phyloP scores from a whole-genome alignment of 2,888 invertebrate species.

The Unio delphinus region DNA sequence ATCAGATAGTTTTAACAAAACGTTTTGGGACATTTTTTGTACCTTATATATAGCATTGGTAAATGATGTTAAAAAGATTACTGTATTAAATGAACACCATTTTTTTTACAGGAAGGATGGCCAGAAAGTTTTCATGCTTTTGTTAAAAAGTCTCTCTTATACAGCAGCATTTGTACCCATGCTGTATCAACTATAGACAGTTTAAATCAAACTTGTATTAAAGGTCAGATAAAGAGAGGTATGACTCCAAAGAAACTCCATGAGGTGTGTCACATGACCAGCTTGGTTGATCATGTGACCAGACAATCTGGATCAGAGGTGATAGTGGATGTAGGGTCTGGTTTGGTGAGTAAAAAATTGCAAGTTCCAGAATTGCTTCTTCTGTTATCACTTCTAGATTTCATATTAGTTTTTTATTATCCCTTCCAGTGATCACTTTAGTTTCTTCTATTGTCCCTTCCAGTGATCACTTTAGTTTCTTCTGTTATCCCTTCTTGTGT shows the following conservation, averaged over 20 bases:
- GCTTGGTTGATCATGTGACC: slow-evolving; percentile 52
- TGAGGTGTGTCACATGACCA: slow-evolving; percentile 63
- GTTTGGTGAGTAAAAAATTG: slow-evolving; percentile 52
- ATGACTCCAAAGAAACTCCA: slow-evolving; percentile 67
- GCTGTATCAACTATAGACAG: slow-evolving; percentile 3
- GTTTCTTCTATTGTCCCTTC: too few species aligned
- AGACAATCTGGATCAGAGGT: slow-evolving; percentile 32
- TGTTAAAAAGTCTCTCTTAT: slow-evolving; percentile 7
- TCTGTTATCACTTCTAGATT: too few species aligned
- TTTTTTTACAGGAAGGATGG: slow-evolving; percentile 37
- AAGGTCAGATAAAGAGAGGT: slow-evolving; percentile 43
- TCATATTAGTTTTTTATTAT: too few species aligned
- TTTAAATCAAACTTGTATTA: slow-evolving; percentile 10
- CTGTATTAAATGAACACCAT: not conserved
- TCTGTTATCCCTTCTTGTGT: too few species aligned
- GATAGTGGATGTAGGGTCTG: slow-evolving; percentile 66
- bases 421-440: too few species aligned
- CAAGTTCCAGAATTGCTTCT: too few species aligned
- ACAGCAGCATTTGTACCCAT: not conserved
- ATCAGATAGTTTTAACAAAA: too few species aligned
- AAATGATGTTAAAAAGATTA: too few species aligned
- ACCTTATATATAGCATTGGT: too few species aligned
- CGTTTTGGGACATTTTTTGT: too few species aligned
- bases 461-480: too few species aligned
- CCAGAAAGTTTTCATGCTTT: slow-evolving; percentile 40